Conservation (phyloP, 2,113 vertebrate species). For the human region GRCh38 chr4:82485501-82486000, state of each 20-base stretch:
- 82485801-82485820: background rate
- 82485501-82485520: conserved; percentile 82
- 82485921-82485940: background rate
- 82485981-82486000: too few species aligned
- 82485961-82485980: background rate
- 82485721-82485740: conserved; percentile 86
- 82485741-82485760: background rate
- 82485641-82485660: conserved; percentile 94
- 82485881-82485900: background rate
- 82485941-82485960: background rate
- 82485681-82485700: conserved; percentile 87
- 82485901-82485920: background rate
- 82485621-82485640: conserved; percentile 90
- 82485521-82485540: conserved; percentile 87
- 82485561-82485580: conserved; percentile 85
- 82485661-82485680: conserved; percentile 92
- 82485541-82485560: conserved; percentile 86
- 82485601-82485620: conserved; percentile 93
- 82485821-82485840: background rate
- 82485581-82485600: conserved; percentile 87
- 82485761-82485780: background rate
- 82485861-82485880: background rate
- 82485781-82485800: background rate
- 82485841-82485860: background rate
- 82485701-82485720: conserved; percentile 88